Conservation (phyloP, 2,797 vertebrate genomes). For the Tarsius wallacei region DNA sequence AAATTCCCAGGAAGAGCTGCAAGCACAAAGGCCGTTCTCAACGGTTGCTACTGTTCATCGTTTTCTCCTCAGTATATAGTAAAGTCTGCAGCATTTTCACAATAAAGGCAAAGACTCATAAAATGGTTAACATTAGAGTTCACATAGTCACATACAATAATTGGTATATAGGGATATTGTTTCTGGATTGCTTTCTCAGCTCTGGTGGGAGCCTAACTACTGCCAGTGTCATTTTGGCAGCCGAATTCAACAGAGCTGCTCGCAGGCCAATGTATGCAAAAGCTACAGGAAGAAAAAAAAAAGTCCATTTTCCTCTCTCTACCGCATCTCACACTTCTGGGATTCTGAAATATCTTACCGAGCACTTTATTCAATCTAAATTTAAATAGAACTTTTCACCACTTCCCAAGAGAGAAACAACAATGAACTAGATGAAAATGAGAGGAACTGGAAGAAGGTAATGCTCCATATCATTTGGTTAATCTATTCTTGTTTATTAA, state of each 20-base stretch:
- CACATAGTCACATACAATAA: background rate
- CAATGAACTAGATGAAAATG: slow-evolving; percentile 66
- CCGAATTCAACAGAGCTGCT: background rate
- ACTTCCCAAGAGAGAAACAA: slow-evolving; percentile 80
- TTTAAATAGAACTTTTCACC: slow-evolving; percentile 80
- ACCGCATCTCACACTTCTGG: slow-evolving; percentile 34
- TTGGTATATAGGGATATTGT: background rate
- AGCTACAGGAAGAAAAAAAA: background rate
- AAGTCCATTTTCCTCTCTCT: slow-evolving; percentile 20
- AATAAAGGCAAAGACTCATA: background rate
- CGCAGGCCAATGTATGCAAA: slow-evolving; percentile 1
- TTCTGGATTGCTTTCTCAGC: slow-evolving; percentile 42
- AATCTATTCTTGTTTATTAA: slow-evolving; percentile 88
- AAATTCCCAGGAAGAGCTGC: background rate
- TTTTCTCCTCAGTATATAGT: background rate
- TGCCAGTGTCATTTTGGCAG: slow-evolving; percentile 45
- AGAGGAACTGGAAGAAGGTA: slow-evolving; percentile 69
- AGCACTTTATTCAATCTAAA: slow-evolving; percentile 80
- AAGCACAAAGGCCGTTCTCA: background rate
- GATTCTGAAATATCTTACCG: slow-evolving; percentile 69
- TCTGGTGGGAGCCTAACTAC: background rate
- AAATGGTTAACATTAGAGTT: background rate
- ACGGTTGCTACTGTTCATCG: background rate
- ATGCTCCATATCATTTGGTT: slow-evolving; percentile 81
- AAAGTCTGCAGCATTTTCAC: background rate